phyloP scores from a whole-genome alignment of 2,797 vertebrate species.

The Psittacula derbiana region DNA sequence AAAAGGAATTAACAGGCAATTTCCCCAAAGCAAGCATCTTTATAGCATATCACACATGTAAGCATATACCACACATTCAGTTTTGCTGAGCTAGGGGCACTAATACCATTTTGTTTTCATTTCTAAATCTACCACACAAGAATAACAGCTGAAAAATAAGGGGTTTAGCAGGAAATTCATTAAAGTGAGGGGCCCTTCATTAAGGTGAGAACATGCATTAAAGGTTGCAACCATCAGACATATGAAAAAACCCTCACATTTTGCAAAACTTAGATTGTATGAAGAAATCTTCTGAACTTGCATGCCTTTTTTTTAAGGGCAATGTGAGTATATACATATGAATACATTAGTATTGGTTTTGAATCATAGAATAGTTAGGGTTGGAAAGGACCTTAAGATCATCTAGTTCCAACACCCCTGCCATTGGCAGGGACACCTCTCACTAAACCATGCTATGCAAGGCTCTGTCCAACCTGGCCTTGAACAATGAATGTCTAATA shows the following conservation, averaged over 20 bases:
- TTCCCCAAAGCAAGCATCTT: background rate
- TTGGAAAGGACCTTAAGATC: too few relatives aligned
- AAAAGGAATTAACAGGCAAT: background rate
- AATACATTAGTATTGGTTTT: background rate
- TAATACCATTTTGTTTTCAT: background rate
- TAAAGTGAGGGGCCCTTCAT: background rate
- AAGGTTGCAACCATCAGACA: background rate
- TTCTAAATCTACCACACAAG: background rate
- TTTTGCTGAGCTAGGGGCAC: background rate
- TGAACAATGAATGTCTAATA: background rate
- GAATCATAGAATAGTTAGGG: background rate
- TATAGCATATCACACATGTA: background rate
- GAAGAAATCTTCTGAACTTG: background rate
- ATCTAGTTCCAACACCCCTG: too few relatives aligned
- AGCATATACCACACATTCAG: background rate
- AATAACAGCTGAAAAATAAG: background rate
- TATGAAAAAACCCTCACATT: background rate
- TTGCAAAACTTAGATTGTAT: background rate
- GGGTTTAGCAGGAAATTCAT: background rate
- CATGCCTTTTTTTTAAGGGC: background rate
- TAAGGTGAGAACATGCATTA: background rate
- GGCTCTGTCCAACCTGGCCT: too few relatives aligned
- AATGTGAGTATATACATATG: accelerated
- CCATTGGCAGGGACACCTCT: too few relatives aligned
- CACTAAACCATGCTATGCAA: too few relatives aligned